Evolutionary conservation across 2,113 vertebrate genomes (phyloP).

Genomic region (Engraulis encrasicolus): DNA sequence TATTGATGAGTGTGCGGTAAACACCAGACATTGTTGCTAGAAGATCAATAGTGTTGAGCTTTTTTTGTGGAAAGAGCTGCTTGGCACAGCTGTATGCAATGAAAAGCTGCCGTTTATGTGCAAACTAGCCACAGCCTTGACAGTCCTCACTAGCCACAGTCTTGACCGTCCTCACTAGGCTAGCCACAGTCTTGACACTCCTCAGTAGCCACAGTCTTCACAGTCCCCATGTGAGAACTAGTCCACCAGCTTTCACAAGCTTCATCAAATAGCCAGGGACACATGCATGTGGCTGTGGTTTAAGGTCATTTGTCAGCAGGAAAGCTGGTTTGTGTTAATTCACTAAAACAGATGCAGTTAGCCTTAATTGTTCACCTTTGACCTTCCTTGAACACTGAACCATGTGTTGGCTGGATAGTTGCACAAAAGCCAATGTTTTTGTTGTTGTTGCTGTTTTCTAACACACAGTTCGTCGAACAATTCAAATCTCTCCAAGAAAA

Average conservation of each 20-base stretch:
- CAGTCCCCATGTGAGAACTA: too few species aligned
- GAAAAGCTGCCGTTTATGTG: too few species aligned
- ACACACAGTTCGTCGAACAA: background rate
- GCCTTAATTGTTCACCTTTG: slow-evolving; percentile 46
- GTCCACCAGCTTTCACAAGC: background rate
- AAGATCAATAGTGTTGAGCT: background rate
- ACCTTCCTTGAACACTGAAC: slow-evolving; percentile 44
- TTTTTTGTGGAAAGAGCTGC: too few species aligned
- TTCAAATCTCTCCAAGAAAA: background rate
- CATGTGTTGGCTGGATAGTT: slow-evolving; percentile 44
- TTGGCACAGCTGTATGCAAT: too few species aligned
- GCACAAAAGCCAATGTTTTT: slow-evolving; percentile 44
- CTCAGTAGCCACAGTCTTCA: too few species aligned
- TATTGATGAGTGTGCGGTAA: background rate
- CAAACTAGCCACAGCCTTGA: too few species aligned
- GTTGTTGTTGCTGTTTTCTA: background rate
- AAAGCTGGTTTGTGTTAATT: slow-evolving; percentile 43
- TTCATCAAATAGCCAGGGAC: background rate
- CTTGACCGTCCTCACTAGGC: too few species aligned
- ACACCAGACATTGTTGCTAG: background rate
- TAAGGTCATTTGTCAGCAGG: background rate
- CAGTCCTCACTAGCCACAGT: too few species aligned
- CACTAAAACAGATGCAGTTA: slow-evolving; percentile 27
- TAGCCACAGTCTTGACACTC: too few species aligned
- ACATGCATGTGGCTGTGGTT: background rate